These are phyloP conservation scores for Octodon degus DNA, from an alignment of 2,113 vertebrate genomes.

Conservation along the genomic window DNA sequence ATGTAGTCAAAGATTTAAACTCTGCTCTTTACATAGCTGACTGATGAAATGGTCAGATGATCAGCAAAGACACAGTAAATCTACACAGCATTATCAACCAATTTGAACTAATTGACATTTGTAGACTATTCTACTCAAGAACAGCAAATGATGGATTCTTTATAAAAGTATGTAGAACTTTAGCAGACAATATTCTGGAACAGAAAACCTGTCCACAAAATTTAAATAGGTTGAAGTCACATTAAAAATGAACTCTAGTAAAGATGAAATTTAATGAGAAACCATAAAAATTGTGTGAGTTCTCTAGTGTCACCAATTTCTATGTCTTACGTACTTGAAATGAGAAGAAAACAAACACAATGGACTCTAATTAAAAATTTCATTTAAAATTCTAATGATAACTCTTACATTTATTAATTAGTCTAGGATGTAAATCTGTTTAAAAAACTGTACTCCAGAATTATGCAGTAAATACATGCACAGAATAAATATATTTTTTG, in stretches of 20 bases:
- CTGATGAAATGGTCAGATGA: not conserved
- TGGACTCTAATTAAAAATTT: not conserved
- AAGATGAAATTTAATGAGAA: constrained; percentile 7
- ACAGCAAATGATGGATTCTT: not conserved
- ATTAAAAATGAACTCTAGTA: not conserved
- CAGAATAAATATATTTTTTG: too few species aligned
- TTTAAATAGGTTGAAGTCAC: not conserved
- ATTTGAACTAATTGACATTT: not conserved
- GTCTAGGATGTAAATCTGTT: not conserved
- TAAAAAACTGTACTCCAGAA: not conserved
- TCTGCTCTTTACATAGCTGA: not conserved
- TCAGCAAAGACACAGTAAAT: not conserved
- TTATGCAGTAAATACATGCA: not conserved
- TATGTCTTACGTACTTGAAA: not conserved
- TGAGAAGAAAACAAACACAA: not conserved
- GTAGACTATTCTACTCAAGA: not conserved
- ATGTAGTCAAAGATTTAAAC: constrained; percentile 1
- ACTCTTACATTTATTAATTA: not conserved
- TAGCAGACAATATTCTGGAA: not conserved
- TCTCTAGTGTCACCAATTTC: not conserved
- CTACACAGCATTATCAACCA: not conserved
- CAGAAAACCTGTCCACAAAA: not conserved
- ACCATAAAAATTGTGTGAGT: not conserved
- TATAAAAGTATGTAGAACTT: not conserved
- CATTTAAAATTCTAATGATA: not conserved